A percentile compares a stretch with the other conserved stretches of the same genome.
Conservation (phyloP, 2,888 invertebrate species). For the Tipula vernalis region DNA sequence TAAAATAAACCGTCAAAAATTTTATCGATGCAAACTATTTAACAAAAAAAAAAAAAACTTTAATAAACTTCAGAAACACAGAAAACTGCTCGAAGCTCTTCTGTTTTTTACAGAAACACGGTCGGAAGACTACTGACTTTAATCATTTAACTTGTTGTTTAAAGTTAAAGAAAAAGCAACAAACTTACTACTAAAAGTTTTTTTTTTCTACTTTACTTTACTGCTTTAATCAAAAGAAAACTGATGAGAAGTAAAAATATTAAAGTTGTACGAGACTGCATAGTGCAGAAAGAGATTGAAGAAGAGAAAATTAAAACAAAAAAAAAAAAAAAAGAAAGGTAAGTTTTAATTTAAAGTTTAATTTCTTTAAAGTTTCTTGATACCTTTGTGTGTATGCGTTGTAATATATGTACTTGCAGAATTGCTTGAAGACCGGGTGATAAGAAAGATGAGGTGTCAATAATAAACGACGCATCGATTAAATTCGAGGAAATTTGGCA, state of each 20-base stretch:
- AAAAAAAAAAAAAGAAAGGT: not conserved
- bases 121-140: slow-evolving; percentile 10
- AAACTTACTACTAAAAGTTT: not conserved
- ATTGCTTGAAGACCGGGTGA: not conserved
- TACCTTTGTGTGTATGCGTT: not conserved
- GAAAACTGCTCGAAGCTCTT: not conserved
- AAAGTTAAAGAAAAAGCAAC: slow-evolving; percentile 8
- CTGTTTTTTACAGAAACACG: not conserved
- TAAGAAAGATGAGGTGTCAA: not conserved
- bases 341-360: slow-evolving; percentile 4
- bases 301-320: not conserved
- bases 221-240: not conserved
- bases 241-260: not conserved
- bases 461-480: too few relatives aligned
- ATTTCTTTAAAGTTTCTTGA: not conserved
- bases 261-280: not conserved
- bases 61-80: not conserved
- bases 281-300: not conserved
- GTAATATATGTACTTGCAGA: not conserved
- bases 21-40: not conserved
- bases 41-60: not conserved
- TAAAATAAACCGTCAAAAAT: not conserved
- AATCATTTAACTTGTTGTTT: slow-evolving; percentile 6
- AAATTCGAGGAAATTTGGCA: too few relatives aligned
- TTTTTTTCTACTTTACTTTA: not conserved